Conservation (phyloP, 1,140 invertebrate species). For the Psilanteris sp. region DNA sequence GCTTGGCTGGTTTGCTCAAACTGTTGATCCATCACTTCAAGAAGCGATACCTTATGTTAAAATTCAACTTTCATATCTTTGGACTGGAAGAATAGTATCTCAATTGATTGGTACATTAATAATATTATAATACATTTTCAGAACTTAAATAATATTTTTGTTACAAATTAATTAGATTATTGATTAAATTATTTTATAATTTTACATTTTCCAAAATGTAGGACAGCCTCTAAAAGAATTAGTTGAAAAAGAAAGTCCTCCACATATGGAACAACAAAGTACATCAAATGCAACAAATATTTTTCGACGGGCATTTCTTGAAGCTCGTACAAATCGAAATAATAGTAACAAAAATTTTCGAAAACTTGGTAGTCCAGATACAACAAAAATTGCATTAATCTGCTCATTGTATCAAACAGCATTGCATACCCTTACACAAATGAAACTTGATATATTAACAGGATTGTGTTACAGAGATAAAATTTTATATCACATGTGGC, state of each 20-base stretch:
- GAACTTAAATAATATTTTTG: no score
- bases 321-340: conserved; percentile 80
- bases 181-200: no score
- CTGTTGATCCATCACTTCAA: conserved; percentile 89
- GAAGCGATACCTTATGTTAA: conserved; percentile 90
- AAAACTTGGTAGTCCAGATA: conserved; percentile 89
- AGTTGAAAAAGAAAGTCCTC: conserved; percentile 76
- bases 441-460: conserved; percentile 96
- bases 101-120: conserved; percentile 73
- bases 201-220: no score
- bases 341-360: conserved; percentile 83
- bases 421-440: conserved; percentile 92
- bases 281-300: conserved; percentile 77
- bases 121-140: conserved; percentile 1
- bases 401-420: conserved; percentile 96
- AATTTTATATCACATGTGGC: conserved; percentile 94
- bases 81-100: conserved; percentile 86
- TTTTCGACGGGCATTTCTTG: conserved; percentile 79
- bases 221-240: conserved; percentile 79
- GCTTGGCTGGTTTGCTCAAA: conserved; percentile 97
- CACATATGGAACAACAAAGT: conserved; percentile 72
- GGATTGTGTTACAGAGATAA: conserved; percentile 96
- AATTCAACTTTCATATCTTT: conserved; percentile 90
- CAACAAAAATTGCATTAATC: conserved; percentile 89
- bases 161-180: no score